Conservation (phyloP, 2,888 invertebrate genomes). For the Rhynchonema sp. region DNA sequence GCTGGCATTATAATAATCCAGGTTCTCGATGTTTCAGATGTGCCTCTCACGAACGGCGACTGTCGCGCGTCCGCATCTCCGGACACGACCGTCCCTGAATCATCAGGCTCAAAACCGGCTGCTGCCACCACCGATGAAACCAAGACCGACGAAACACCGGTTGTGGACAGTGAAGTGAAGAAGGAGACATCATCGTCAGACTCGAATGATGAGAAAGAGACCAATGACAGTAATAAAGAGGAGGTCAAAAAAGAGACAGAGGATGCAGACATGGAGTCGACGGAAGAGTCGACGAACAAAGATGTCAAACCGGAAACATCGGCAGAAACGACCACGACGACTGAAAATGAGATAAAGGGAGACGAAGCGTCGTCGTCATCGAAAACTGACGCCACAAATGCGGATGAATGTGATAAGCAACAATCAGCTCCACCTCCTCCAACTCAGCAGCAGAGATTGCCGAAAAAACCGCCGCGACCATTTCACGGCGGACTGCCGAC, state of each 20-base stretch:
- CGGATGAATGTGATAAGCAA: neutral
- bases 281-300: no score
- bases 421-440: no score
- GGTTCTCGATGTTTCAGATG: no score
- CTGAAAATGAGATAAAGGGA: neutral
- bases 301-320: no score
- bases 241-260: neutral
- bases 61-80: no score
- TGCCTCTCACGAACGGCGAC: no score
- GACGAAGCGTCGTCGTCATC: neutral
- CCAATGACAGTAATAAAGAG: neutral
- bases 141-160: neutral
- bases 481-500: constrained; percentile 14
- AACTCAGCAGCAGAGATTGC: no score
- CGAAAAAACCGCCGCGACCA: neutral
- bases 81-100: no score
- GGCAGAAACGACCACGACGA: neutral
- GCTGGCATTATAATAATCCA: no score
- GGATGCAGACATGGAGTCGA: no score
- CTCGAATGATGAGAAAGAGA: neutral
- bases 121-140: neutral
- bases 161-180: neutral
- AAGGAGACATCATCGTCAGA: neutral
- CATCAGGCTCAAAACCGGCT: no score
- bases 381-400: neutral